A percentile compares a stretch with the other conserved stretches of the same genome.
Evolutionary conservation across 1,140 invertebrate genomes (phyloP).

Genomic region (Oncopeltus fasciatus): DNA sequence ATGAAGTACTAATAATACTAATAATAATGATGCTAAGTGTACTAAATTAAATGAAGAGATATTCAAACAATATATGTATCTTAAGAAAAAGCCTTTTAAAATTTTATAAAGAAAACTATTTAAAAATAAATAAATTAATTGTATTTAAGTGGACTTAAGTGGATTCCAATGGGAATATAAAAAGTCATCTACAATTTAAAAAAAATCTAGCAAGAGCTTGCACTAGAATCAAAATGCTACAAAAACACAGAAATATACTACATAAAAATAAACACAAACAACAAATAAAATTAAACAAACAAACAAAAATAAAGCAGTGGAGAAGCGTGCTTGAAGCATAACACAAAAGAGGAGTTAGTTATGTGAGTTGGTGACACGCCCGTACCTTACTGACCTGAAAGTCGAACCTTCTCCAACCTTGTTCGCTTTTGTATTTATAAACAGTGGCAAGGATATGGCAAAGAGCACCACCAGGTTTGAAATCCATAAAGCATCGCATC

Average conservation of each 20-base stretch:
- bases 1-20: no score
- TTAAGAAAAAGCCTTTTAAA: no score
- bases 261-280: not conserved
- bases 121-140: no score
- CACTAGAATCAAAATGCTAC: not conserved
- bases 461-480: conserved; percentile 79
- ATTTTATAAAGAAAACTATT: no score
- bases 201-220: no score
- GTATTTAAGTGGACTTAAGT: no score
- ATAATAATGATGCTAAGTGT: no score
- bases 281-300: not conserved
- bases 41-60: no score
- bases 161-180: no score
- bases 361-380: conserved; percentile 19
- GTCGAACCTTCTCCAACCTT: conserved; percentile 86
- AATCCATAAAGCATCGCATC: conserved; percentile 89
- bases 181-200: no score
- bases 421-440: conserved; percentile 89
- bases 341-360: conserved; percentile 17
- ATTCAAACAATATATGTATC: no score
- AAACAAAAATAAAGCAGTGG: not conserved
- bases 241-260: not conserved
- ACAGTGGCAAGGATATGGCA: conserved; percentile 87
- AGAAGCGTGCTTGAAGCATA: conserved; percentile 5
- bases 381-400: conserved; percentile 69